Percentiles rank a stretch among this genome's conserved stretches.
phyloP scores from a whole-genome alignment of 2,888 invertebrate genomes.

The Sepiola atlantica region DNA sequence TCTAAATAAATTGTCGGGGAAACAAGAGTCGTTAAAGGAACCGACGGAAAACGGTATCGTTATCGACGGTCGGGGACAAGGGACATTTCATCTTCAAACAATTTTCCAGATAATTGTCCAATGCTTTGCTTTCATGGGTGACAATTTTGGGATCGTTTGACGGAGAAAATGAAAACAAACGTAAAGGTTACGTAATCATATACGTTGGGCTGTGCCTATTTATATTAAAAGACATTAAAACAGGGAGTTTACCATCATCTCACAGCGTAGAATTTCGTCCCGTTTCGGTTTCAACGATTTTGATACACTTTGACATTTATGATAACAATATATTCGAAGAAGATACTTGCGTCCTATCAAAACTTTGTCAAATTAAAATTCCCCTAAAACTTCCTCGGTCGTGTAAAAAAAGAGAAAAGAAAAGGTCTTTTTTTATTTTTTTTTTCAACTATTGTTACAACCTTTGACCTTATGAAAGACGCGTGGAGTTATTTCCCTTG shows the following conservation, averaged over 20 bases:
- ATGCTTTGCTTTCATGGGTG: neutral
- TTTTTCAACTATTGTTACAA: too few relatives aligned
- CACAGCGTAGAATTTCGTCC: neutral
- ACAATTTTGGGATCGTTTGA: neutral
- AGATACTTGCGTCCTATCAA: too few relatives aligned
- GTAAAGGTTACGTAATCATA: neutral
- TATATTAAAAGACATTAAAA: neutral
- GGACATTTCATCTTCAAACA: neutral
- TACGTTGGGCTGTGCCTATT: neutral
- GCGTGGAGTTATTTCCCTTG: too few relatives aligned
- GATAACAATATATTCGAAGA: neutral
- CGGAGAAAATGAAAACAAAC: neutral
- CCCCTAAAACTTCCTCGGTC: too few relatives aligned
- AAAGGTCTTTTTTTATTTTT: too few relatives aligned
- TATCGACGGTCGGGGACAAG: neutral
- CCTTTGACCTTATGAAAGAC: too few relatives aligned
- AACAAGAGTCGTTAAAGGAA: neutral
- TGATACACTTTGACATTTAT: neutral
- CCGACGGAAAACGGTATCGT: neutral
- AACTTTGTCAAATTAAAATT: too few relatives aligned
- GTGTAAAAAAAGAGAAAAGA: too few relatives aligned
- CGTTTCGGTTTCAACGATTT: neutral
- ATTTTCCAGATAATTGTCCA: neutral
- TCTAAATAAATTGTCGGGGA: neutral
- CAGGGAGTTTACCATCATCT: neutral